These are phyloP conservation scores for Prionace glauca DNA, from an alignment of 2,797 vertebrate genomes.

Conservation along the genomic window DNA sequence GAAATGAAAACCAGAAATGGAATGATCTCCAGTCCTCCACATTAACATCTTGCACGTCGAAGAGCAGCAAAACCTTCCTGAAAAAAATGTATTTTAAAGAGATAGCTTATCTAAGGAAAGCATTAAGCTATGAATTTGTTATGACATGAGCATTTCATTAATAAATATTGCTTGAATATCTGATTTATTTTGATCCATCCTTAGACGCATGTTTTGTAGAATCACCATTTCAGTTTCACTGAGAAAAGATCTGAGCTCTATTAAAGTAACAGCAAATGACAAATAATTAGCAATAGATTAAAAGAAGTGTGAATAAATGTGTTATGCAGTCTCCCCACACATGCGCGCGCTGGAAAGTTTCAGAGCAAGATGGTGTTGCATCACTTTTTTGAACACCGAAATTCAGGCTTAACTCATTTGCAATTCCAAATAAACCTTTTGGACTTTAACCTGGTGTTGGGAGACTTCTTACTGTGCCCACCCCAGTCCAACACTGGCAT, in stretches of 20 bases:
- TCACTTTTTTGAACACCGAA: not conserved
- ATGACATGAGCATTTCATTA: slow-evolving; percentile 10
- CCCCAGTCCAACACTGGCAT: too few species aligned
- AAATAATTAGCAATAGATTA: not conserved
- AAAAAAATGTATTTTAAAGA: not conserved
- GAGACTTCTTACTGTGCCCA: too few species aligned
- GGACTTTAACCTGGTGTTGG: too few species aligned
- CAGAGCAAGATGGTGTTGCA: too few species aligned
- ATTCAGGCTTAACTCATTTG: not conserved
- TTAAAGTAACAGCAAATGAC: not conserved
- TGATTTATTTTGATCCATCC: not conserved
- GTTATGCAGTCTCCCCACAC: not conserved
- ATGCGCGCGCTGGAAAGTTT: not conserved
- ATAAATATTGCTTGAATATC: not conserved
- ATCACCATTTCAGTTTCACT: not conserved
- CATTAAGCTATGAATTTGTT: slow-evolving; percentile 4
- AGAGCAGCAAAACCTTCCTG: not conserved
- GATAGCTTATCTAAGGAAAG: not conserved
- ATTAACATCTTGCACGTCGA: not conserved
- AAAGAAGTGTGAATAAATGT: not conserved
- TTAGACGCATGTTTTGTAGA: not conserved
- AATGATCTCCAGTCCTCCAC: not conserved
- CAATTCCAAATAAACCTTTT: too few species aligned
- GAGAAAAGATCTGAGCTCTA: not conserved
- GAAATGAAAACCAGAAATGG: not conserved